Evolutionary conservation across 2,113 vertebrate genomes (phyloP), one percentile per base, ranked within the genome.

Genomic region (Mandrillus leucophaeus): DNA sequence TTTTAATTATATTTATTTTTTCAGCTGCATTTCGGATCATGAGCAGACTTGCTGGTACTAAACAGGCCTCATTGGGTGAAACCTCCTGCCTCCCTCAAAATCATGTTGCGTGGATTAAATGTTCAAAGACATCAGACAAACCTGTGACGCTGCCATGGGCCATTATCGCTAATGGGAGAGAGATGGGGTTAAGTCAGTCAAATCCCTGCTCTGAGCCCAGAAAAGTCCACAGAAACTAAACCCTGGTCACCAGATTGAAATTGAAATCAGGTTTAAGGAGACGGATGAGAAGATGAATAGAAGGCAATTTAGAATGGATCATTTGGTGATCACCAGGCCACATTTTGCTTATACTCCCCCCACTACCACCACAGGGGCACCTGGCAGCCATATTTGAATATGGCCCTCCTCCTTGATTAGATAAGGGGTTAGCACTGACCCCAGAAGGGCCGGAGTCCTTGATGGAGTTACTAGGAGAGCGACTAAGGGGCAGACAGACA

Each of bases 1-100:
- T 97, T 97, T 97, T 97, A 97, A 98, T 98, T 98, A 22, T 94
- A 91, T 93, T 97, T 97, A 57, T 98, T 97, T 98, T 98, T 98
- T 98, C 95, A 97, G 83, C 88, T 87, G 85, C 92, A 84, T 96
- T 97, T 83, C 43, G 13, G 55, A 97, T 98, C 98, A 98, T 96
- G 83, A 97, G 87, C 97, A 98, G 93, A 97, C 4, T 64, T 98
- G 86, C 88, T 93, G 88, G 88, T 98, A 95, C 88, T 97, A 92
- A 98, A 96, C 78, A 86, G 1, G 0, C 40, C 93, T 96, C 23
- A 1, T 22, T 95, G 96, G 95, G 70, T 40, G 87, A 84, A 95
- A 27, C 73, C 96, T 97, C 80, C 12, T 86, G 76, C 96, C 95
- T 83, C 89, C 88, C 55, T 93, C 52, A 1, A 50, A 96, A 86